These are phyloP conservation scores for Ridgeia piscesae DNA, from an alignment of 1,140 invertebrate species.

Conservation along the genomic window DNA sequence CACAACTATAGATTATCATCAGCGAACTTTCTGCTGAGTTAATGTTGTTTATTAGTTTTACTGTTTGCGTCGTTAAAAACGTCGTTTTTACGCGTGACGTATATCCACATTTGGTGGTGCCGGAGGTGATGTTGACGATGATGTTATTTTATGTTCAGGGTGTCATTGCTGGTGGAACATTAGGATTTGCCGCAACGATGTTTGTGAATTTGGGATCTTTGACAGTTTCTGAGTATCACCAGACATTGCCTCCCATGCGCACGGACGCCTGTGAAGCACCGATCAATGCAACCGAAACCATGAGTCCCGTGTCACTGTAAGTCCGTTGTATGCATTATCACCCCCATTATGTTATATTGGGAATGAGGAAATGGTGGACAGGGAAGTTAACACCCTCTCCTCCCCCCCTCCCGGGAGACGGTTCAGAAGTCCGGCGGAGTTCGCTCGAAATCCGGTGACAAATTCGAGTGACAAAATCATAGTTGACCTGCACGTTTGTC, in stretches of 20 bases:
- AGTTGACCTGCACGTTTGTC: too few relatives aligned
- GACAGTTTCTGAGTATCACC: conserved; percentile 7
- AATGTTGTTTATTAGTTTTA: too few relatives aligned
- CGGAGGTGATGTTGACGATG: neutral
- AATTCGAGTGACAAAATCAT: too few relatives aligned
- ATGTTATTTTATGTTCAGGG: neutral
- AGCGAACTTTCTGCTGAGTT: too few relatives aligned
- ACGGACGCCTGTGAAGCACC: conserved; percentile 8
- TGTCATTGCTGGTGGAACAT: neutral
- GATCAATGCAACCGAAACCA: neutral
- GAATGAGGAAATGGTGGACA: neutral
- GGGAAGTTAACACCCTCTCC: too few relatives aligned
- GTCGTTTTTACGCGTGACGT: too few relatives aligned
- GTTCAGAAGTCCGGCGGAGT: too few relatives aligned
- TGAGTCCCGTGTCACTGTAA: neutral
- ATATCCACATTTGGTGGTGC: neutral
- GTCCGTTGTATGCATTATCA: neutral
- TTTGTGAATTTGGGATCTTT: neutral
- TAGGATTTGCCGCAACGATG: neutral
- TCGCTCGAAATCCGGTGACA: too few relatives aligned
- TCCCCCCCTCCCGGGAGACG: too few relatives aligned
- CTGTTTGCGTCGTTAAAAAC: too few relatives aligned
- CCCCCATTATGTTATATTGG: neutral
- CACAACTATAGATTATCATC: neutral
- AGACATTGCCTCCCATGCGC: neutral